These are phyloP conservation scores for Cuculus canorus DNA, from an alignment of 2,797 vertebrate genomes.

Conservation along the genomic window DNA sequence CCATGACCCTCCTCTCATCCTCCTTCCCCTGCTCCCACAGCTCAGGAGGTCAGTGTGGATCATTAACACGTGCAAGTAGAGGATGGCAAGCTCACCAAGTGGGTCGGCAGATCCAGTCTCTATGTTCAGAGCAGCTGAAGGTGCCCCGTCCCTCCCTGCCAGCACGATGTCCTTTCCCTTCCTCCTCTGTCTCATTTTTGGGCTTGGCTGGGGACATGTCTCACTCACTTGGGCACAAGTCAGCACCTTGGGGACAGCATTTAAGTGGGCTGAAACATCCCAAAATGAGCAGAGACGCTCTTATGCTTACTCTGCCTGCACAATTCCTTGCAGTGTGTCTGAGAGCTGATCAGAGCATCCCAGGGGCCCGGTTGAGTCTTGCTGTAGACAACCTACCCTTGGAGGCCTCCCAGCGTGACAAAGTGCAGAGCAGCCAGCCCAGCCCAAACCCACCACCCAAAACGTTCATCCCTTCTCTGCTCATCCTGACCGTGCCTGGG, in stretches of 20 bases:
- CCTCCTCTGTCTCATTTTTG: background rate
- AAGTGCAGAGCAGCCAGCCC: background rate
- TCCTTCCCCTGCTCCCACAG: constrained; percentile 1
- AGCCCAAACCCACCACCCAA: background rate
- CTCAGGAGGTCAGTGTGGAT: constrained; percentile 27
- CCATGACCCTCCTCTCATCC: constrained; percentile 37
- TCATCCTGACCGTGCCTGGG: background rate
- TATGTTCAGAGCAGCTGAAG: background rate
- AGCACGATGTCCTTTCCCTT: background rate
- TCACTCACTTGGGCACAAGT: background rate
- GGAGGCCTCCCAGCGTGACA: background rate
- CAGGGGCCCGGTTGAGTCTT: fast-evolving
- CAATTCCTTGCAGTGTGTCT: background rate
- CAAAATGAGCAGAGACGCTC: background rate
- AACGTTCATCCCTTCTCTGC: background rate
- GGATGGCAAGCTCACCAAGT: background rate
- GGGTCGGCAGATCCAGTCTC: background rate
- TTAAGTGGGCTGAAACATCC: background rate
- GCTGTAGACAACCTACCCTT: background rate
- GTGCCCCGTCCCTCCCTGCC: background rate
- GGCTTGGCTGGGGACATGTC: background rate
- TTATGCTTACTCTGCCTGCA: background rate
- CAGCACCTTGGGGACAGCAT: background rate
- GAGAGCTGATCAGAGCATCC: background rate
- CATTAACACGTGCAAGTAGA: background rate